These are phyloP conservation scores for Lasaia peninsularis DNA, from an alignment of 1,140 invertebrate species.

Conservation along the genomic window DNA sequence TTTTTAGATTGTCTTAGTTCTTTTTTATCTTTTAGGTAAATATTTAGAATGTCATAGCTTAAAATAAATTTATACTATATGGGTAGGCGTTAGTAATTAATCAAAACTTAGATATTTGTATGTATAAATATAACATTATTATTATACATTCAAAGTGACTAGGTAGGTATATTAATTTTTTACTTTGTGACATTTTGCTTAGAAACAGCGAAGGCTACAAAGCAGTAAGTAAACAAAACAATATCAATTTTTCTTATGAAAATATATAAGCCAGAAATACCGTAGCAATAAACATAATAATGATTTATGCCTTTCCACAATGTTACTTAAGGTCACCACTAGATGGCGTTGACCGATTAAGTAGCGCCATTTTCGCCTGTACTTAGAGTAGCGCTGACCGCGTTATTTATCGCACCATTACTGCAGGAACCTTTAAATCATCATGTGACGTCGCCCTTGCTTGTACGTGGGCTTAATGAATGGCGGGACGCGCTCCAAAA, in stretches of 20 bases:
- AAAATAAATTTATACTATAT: too few species aligned
- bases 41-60: too few species aligned
- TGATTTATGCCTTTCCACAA: conserved; percentile 38
- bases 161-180: too few species aligned
- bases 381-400: conserved; percentile 52
- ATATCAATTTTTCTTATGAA: not conserved
- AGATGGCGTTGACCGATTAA: conserved; percentile 63
- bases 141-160: too few species aligned
- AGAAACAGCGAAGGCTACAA: too few species aligned
- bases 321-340: conserved; percentile 41
- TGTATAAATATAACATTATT: too few species aligned
- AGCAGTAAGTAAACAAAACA: too few species aligned
- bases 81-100: too few species aligned
- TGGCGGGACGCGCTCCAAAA: conserved; percentile 48
- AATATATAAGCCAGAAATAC: conserved; percentile 27
- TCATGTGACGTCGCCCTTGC: conserved; percentile 56
- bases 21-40: too few species aligned
- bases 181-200: too few species aligned
- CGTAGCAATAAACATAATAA: conserved; percentile 21
- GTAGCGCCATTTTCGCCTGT: conserved; percentile 55
- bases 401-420: conserved; percentile 75
- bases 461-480: conserved; percentile 63
- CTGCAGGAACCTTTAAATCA: conserved; percentile 65
- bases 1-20: too few species aligned
- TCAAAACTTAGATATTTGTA: too few species aligned